Evolutionary conservation across 2,797 vertebrate genomes (phyloP).

Genomic region (Alcedo quadribrachys): DNA sequence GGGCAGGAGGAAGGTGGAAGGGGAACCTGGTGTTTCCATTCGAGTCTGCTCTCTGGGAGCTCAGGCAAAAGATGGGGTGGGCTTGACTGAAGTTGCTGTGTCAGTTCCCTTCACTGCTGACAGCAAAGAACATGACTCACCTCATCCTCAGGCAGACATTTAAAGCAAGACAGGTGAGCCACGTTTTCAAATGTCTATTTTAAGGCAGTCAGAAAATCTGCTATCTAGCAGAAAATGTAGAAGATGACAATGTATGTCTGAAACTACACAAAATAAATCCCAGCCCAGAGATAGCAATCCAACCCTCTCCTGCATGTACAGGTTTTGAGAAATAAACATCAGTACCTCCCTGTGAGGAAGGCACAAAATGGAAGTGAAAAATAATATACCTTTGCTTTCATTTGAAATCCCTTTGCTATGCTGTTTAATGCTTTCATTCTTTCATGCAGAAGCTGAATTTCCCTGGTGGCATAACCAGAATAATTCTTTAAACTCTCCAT

Average conservation of each 20-base stretch:
- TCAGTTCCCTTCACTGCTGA: neutral
- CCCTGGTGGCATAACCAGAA: neutral
- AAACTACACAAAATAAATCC: neutral
- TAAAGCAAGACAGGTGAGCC: neutral
- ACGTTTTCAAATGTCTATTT: neutral
- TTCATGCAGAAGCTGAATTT: conserved; percentile 6
- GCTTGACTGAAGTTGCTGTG: neutral
- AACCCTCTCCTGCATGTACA: neutral
- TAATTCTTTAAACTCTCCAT: neutral
- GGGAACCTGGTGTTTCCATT: neutral
- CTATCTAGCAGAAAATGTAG: neutral
- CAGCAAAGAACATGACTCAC: neutral
- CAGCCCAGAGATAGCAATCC: neutral
- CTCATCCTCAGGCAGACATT: neutral
- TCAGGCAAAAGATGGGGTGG: rapidly evolving
- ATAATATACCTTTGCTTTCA: neutral
- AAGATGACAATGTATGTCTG: neutral
- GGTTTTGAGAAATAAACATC: neutral
- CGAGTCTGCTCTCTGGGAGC: rapidly evolving
- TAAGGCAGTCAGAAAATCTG: neutral
- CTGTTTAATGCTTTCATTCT: neutral
- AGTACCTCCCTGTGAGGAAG: neutral
- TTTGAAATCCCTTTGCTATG: neutral
- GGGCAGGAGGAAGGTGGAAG: neutral
- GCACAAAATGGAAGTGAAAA: neutral